Conservation (phyloP, 1,140 invertebrate species). For the Drosophila ananassae region DNA sequence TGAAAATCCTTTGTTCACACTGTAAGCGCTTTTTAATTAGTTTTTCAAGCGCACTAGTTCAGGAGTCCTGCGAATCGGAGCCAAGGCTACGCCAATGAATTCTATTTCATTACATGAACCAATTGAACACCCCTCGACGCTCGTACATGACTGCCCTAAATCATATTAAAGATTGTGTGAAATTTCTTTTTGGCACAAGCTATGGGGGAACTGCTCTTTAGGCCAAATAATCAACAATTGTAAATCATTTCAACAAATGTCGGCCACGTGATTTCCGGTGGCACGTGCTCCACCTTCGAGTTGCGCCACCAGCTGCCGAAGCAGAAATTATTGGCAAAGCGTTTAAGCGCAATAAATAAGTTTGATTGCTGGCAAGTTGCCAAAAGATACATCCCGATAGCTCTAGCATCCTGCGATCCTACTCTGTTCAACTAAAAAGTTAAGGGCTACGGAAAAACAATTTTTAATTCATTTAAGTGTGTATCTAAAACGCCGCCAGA, state of each 20-base stretch:
- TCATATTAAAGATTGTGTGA: slow-evolving; percentile 23
- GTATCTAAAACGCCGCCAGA: slow-evolving; percentile 58
- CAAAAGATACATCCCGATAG: slow-evolving; percentile 27
- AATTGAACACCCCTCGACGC: slow-evolving; percentile 1
- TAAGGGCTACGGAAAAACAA: slow-evolving; percentile 6
- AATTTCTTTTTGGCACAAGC: slow-evolving; percentile 5
- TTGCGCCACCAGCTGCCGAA: slow-evolving; percentile 50
- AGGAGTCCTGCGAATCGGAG: slow-evolving; percentile 18
- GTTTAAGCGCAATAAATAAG: slow-evolving; percentile 79
- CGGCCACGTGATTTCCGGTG: slow-evolving; percentile 70
- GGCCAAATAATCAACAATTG: slow-evolving; percentile 65
- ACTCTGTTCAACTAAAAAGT: no score
- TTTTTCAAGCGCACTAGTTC: slow-evolving; percentile 17
- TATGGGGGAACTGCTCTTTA: slow-evolving; percentile 30
- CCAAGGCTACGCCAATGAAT: slow-evolving; percentile 12
- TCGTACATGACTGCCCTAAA: slow-evolving; percentile 1
- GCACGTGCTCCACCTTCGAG: slow-evolving; percentile 63
- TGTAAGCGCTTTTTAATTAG: slow-evolving; percentile 57
- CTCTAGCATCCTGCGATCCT: slow-evolving; percentile 10
- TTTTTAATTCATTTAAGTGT: slow-evolving; percentile 70
- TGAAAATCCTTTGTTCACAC: slow-evolving; percentile 36
- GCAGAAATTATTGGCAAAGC: slow-evolving; percentile 76
- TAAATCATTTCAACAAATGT: slow-evolving; percentile 78
- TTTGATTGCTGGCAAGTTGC: slow-evolving; percentile 72
- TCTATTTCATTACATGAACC: background rate